Percentiles rank a stretch among this genome's conserved stretches.
These are phyloP conservation scores for Macaria notata DNA, from an alignment of 2,888 invertebrate species.

Conservation along the genomic window DNA sequence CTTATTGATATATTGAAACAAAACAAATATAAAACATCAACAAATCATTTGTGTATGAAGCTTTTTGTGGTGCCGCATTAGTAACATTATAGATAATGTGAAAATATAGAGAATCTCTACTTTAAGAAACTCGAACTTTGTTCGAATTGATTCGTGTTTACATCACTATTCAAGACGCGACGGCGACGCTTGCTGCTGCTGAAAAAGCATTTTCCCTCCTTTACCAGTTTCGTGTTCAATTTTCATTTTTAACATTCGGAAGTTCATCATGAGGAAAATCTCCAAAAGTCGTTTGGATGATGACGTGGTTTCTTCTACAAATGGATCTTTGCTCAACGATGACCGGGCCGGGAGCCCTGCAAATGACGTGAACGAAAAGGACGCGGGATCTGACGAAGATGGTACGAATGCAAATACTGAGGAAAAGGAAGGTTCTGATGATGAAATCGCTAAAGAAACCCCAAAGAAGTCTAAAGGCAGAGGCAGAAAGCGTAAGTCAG, in stretches of 20 bases:
- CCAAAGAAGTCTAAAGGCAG: conserved; percentile 41
- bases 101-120: too few species aligned
- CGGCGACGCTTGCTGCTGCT: conserved; percentile 4
- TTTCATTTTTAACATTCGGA: conserved; percentile 6
- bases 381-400: conserved; percentile 40
- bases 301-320: conserved; percentile 73
- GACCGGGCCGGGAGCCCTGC: conserved; percentile 39
- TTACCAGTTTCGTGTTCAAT: conserved; percentile 2
- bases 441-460: conserved; percentile 41
- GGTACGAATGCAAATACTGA: conserved; percentile 35
- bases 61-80: too few species aligned
- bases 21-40: too few species aligned
- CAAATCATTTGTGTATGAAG: too few species aligned
- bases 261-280: conserved; percentile 67
- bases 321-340: conserved; percentile 62
- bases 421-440: conserved; percentile 41
- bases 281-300: conserved; percentile 72
- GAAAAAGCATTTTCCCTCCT: conserved; percentile 37
- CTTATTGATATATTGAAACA: too few species aligned
- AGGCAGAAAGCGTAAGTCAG: conserved; percentile 60
- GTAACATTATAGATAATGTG: too few species aligned
- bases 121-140: too few species aligned
- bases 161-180: background rate
- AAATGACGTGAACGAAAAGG: conserved; percentile 37
- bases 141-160: background rate